A percentile compares a stretch with the other conserved stretches of the same genome.
Evolutionary conservation across 2,888 invertebrate species (phyloP).

Genomic region (Ochropacha duplaris): DNA sequence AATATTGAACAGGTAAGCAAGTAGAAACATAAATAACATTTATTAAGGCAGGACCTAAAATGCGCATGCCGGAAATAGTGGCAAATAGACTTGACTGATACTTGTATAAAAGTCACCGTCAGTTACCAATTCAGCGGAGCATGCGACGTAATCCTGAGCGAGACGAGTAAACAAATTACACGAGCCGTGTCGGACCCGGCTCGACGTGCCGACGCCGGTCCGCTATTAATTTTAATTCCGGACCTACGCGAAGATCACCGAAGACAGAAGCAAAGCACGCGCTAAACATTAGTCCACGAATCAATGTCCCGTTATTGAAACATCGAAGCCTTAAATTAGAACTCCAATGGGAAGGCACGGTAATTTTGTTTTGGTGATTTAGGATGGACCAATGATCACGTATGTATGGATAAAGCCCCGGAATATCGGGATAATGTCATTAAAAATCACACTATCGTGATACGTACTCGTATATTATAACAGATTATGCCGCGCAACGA

Average conservation of each 20-base stretch:
- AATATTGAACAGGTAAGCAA: no score
- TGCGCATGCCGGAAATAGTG: not conserved
- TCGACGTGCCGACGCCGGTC: conserved; percentile 61
- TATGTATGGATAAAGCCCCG: no score
- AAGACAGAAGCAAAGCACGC: conserved; percentile 72
- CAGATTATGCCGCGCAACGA: no score
- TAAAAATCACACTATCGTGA: no score
- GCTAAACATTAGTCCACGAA: conserved; percentile 39
- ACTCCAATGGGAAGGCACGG: not conserved
- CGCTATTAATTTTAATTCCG: conserved; percentile 82
- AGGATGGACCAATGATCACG: not conserved
- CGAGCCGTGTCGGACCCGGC: conserved; percentile 55
- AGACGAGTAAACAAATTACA: conserved; percentile 81
- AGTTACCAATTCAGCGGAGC: conserved; percentile 77
- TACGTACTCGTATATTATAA: no score
- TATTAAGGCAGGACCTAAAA: not conserved
- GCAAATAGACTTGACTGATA: conserved; percentile 37
- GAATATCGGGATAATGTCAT: no score
- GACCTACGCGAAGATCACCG: conserved; percentile 71
- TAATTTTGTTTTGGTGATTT: not conserved
- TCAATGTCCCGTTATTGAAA: conserved; percentile 36
- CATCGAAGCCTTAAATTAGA: conserved; percentile 9
- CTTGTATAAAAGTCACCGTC: conserved; percentile 60
- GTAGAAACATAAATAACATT: no score
- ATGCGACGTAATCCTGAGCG: conserved; percentile 76